Percentiles rank a stretch among this genome's conserved stretches.
Conservation (phyloP, 2,797 vertebrate species). For the Darevskia mixta region DNA sequence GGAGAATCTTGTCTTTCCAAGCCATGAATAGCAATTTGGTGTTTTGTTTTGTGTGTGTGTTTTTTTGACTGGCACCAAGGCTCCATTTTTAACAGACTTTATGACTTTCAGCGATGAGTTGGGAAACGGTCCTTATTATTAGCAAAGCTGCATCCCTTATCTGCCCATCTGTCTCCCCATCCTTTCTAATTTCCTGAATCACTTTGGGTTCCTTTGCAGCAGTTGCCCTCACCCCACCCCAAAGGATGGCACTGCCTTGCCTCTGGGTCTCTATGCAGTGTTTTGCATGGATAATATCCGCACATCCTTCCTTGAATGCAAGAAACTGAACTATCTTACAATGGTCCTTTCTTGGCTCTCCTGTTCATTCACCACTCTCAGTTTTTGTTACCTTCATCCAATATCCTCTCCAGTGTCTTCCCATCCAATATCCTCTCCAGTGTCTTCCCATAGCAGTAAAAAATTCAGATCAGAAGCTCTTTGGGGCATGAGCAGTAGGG, state of each 20-base stretch:
- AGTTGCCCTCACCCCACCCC: not conserved
- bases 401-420: not conserved
- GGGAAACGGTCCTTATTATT: constrained; percentile 42
- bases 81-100: constrained; percentile 36
- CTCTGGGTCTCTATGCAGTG: not conserved
- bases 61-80: constrained; percentile 19
- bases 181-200: constrained; percentile 15
- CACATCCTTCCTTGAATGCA: not conserved
- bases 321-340: not conserved
- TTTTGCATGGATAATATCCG: not conserved
- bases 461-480: not conserved
- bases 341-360: not conserved
- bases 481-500: not conserved
- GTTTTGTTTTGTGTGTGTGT: not conserved
- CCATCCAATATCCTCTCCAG: not conserved
- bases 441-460: not conserved
- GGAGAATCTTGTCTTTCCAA: constrained; percentile 59
- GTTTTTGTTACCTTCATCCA: not conserved
- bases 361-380: too few species aligned
- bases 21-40: constrained; percentile 54
- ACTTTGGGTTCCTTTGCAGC: not conserved
- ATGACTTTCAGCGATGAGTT: constrained; percentile 47
- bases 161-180: constrained; percentile 46
- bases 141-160: constrained; percentile 25
- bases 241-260: not conserved